Evolutionary conservation across 2,113 vertebrate genomes (phyloP).

Genomic region (Tupaia chinensis): DNA sequence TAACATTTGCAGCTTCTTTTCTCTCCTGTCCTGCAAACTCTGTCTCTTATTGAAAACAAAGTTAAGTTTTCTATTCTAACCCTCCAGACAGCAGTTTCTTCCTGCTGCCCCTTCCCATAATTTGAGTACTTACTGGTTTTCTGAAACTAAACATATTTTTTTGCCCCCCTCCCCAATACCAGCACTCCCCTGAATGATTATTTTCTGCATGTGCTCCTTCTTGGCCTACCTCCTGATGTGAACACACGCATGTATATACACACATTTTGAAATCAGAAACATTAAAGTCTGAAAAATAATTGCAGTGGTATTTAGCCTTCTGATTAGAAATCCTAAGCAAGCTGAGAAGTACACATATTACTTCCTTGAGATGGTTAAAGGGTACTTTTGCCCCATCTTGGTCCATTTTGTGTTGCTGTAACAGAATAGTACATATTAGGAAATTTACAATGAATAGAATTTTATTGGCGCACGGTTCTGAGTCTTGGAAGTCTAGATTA

Average conservation of each 20-base stretch:
- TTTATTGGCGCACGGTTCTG: not conserved
- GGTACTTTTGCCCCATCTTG: not conserved
- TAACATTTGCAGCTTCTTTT: constrained; percentile 46
- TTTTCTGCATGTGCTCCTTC: constrained; percentile 39
- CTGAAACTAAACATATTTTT: constrained; percentile 47
- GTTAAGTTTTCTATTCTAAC: constrained; percentile 41
- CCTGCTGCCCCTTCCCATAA: constrained; percentile 15
- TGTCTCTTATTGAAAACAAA: constrained; percentile 45
- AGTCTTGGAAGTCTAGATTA: not conserved
- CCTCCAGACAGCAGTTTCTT: not conserved
- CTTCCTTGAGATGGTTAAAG: constrained; percentile 1
- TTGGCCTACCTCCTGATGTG: not conserved
- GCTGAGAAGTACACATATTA: not conserved
- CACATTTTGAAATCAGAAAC: not conserved
- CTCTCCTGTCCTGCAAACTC: not conserved
- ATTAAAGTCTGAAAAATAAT: constrained; percentile 48
- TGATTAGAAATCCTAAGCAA: constrained; percentile 19
- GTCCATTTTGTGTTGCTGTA: not conserved
- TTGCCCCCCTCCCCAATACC: not conserved
- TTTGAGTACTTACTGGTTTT: constrained; percentile 33
- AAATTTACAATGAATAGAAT: not conserved
- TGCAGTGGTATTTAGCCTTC: not conserved
- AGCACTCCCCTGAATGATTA: not conserved
- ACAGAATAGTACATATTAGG: not conserved
- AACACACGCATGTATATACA: not conserved